Evolutionary conservation across 2,113 vertebrate genomes (phyloP).

Genomic region (Nibea albiflora): DNA sequence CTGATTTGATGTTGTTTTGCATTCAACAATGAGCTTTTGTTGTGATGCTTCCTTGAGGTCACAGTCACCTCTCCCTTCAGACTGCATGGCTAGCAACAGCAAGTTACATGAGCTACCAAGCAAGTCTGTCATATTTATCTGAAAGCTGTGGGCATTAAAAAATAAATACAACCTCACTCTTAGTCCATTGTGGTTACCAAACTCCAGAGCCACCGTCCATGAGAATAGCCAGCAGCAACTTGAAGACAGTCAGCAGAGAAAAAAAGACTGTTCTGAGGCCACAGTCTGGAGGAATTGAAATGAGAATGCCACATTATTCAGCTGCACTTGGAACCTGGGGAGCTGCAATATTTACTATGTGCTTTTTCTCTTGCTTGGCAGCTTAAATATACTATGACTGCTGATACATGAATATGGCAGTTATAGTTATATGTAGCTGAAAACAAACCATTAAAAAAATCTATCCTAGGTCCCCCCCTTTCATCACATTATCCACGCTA

Average conservation of each 20-base stretch:
- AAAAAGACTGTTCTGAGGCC: not conserved
- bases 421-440: not conserved
- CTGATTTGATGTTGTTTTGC: not conserved
- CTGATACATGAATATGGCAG: not conserved
- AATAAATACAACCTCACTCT: not conserved
- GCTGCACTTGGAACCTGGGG: not conserved
- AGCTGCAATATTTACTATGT: conserved; percentile 7
- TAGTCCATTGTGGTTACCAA: not conserved
- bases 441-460: not conserved
- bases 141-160: not conserved
- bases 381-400: not conserved
- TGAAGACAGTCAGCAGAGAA: not conserved
- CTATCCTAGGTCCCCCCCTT: not conserved
- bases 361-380: not conserved
- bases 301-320: conserved; percentile 19
- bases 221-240: not conserved
- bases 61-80: not conserved
- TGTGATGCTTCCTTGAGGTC: not conserved
- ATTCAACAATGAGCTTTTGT: not conserved
- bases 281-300: not conserved
- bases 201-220: not conserved
- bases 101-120: not conserved
- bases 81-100: not conserved
- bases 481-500: not conserved
- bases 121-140: not conserved